phyloP scores from a whole-genome alignment of 1,140 invertebrate species.

The Drosophila triauraria region DNA sequence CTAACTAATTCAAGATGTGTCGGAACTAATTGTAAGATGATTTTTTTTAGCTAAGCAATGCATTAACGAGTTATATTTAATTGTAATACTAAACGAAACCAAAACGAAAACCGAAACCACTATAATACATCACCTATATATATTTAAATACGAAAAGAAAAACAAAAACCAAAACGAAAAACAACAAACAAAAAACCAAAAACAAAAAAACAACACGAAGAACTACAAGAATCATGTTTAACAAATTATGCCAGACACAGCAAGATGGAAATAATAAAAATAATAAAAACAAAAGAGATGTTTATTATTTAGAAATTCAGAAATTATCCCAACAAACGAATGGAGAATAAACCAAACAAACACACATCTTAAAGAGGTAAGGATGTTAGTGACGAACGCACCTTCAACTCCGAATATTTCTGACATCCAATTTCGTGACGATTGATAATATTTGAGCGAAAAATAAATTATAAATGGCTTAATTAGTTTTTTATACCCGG shows the following conservation, averaged over 20 bases:
- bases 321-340: too few relatives aligned
- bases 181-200: background rate
- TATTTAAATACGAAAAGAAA: slow-evolving; percentile 71
- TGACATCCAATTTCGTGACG: too few relatives aligned
- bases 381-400: too few relatives aligned
- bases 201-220: slow-evolving; percentile 22
- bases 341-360: too few relatives aligned
- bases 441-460: too few relatives aligned
- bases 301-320: background rate
- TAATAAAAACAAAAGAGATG: slow-evolving; percentile 52
- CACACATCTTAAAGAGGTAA: too few relatives aligned
- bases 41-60: slow-evolving; percentile 82
- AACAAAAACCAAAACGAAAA: background rate
- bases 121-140: slow-evolving; percentile 65
- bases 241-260: slow-evolving; percentile 72
- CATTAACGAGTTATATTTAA: slow-evolving; percentile 78
- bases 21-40: slow-evolving; percentile 74
- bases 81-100: slow-evolving; percentile 66
- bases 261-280: slow-evolving; percentile 62
- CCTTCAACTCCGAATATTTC: too few relatives aligned
- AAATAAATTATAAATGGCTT: too few relatives aligned
- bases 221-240: slow-evolving; percentile 57
- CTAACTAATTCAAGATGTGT: slow-evolving; percentile 72
- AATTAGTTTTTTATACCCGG: too few relatives aligned
- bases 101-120: slow-evolving; percentile 52